Percentiles rank a stretch among this genome's conserved stretches.
phyloP scores from a whole-genome alignment of 2,113 vertebrate species.

The Forbesichthys papilliferus region DNA sequence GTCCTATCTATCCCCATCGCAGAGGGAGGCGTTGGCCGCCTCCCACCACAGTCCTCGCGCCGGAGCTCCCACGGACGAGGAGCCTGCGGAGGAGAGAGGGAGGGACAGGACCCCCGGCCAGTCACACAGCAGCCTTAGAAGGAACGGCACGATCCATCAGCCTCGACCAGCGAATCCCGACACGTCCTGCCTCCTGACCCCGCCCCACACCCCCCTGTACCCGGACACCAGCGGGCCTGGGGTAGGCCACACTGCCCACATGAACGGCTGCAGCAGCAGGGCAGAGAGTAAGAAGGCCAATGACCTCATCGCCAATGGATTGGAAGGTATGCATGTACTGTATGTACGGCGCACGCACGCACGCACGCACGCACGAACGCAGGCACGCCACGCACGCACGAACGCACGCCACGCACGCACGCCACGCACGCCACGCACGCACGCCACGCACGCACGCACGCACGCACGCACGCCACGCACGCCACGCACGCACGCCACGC shows the following conservation, averaged over 20 bases:
- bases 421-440: no score
- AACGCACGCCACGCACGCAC: no score
- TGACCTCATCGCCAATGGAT: constrained; percentile 72
- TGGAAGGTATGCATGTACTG: constrained; percentile 78
- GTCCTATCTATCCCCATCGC: constrained; percentile 12
- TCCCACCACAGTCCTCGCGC: constrained; percentile 67
- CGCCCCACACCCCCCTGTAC: constrained; percentile 85
- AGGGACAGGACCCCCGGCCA: constrained; percentile 62
- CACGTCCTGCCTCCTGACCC: constrained; percentile 86
- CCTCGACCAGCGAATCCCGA: constrained; percentile 58
- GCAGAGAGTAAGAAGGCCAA: constrained; percentile 76
- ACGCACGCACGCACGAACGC: no score
- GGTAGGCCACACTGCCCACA: constrained; percentile 40
- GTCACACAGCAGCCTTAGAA: constrained; percentile 58
- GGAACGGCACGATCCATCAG: constrained; percentile 63
- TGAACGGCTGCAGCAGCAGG: constrained; percentile 62
- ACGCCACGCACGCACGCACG: no score
- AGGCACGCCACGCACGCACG: no score
- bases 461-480: no score
- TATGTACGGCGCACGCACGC: no score
- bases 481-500: no score
- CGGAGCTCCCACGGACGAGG: constrained; percentile 39
- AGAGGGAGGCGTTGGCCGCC: constrained; percentile 73
- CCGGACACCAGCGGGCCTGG: constrained; percentile 61
- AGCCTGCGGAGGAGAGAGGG: constrained; percentile 71